These are phyloP conservation scores for Rhabdornis inornatus DNA, from an alignment of 2,113 vertebrate genomes.

Conservation along the genomic window DNA sequence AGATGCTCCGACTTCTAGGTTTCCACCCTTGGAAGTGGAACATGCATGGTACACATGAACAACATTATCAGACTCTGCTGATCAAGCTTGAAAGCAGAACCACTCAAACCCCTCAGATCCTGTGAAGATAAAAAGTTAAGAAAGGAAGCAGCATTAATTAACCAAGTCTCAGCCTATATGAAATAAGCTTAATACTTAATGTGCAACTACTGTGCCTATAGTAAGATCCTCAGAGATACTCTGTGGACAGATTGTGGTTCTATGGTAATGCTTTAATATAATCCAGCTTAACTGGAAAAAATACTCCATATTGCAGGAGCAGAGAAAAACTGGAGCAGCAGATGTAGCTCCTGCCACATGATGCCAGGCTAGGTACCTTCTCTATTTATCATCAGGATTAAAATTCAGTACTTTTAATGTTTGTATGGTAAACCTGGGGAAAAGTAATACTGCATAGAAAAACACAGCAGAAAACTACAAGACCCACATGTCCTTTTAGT, in stretches of 20 bases:
- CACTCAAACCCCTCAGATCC: neutral
- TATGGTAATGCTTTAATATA: neutral
- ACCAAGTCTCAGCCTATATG: neutral
- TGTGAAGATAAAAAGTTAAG: neutral
- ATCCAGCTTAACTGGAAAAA: neutral
- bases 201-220: neutral
- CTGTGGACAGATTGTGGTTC: neutral
- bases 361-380: neutral
- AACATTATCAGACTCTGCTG: neutral
- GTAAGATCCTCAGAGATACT: neutral
- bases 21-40: neutral
- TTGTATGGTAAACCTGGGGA: constrained; percentile 24
- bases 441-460: constrained; percentile 13
- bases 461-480: constrained; percentile 72
- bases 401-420: neutral
- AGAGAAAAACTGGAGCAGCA: neutral
- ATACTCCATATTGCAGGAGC: neutral
- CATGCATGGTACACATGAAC: neutral
- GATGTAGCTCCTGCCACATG: neutral
- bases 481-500: constrained; percentile 72
- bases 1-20: neutral
- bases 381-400: neutral
- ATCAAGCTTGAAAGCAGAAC: neutral
- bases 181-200: neutral
- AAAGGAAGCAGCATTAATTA: neutral